Base-by-base conservation (phyloP, 2,888 invertebrate species). In the Lacanobia oleracea region DNA sequence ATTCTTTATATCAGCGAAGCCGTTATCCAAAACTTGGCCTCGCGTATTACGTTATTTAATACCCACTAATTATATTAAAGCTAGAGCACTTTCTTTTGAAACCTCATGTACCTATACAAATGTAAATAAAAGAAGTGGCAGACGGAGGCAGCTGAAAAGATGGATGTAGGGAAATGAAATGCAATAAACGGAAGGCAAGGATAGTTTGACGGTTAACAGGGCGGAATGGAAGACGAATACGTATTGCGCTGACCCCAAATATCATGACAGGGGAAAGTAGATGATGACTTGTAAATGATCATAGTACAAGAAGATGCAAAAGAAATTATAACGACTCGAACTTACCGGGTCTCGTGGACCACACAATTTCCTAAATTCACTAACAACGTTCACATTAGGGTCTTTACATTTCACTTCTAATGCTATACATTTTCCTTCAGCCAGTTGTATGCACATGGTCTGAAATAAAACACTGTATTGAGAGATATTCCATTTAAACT, bases 381-480 rank as follows among this genome's bases (percentile, higher is more conserved):
- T 92, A 65, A 97, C 97, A 14, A 96, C 94, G 81, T 97, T 96
- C 27, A 96, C 86, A 43, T 90, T 95, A 1, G 95, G 89, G 84
- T 95, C 91, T 48, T 96, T 94, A 54, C 97, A 96, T 71, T 96
- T 97, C 16, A 99, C 96, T 96, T 99, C 99, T 91, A 99, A 90
- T 21, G 97, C 98, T 77, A 99, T 96, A 91, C 98, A 98, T 54
- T 98, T 97, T 1, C 99, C 99, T 86, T 98, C 98, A 57, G 98
- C 97, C 79, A 99, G 94, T 91, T 99, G 98, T 57, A 97, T 95
- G 65, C 98, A 97, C 98, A 99, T 98, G 1, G 97, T 97, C 97
- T 98, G 88, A 65, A 91, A 92, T 66, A n/a, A 27, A 72, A 9
- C 12, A 12, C 12, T 18, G 37, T 60, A 45, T 43, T 27, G 12